phyloP scores from a whole-genome alignment of 2,113 vertebrate species.

The Ailurus styani region DNA sequence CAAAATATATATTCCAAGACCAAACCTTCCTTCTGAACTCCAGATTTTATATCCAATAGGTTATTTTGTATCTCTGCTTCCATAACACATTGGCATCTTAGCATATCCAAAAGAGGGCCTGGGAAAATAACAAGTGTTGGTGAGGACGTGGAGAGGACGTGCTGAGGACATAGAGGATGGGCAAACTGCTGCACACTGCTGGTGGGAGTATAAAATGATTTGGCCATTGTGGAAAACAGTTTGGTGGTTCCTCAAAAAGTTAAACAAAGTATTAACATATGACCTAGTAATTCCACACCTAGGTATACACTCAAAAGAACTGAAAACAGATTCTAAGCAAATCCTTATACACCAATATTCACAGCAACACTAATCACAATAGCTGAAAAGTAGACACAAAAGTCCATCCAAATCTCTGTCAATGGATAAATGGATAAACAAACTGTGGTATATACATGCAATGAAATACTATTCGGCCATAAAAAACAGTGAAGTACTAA shows the following conservation, averaged over 20 bases:
- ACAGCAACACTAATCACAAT: neutral
- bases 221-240: neutral
- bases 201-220: neutral
- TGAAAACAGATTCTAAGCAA: neutral
- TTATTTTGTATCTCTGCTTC: neutral
- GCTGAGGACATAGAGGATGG: neutral
- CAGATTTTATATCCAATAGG: neutral
- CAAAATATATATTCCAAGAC: neutral
- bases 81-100: neutral
- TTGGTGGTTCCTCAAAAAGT: neutral
- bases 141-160: neutral
- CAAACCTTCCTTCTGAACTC: neutral
- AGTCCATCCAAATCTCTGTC: neutral
- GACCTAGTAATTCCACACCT: neutral
- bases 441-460: neutral
- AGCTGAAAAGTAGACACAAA: neutral
- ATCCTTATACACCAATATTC: neutral
- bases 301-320: neutral
- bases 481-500: neutral
- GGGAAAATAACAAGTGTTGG: neutral
- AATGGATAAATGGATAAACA: neutral
- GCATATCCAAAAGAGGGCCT: neutral
- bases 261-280: neutral
- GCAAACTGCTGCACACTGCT: neutral
- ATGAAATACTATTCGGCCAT: neutral